Evolutionary conservation across 2,797 vertebrate species (phyloP).

Genomic region (Lacerta viridis): DNA sequence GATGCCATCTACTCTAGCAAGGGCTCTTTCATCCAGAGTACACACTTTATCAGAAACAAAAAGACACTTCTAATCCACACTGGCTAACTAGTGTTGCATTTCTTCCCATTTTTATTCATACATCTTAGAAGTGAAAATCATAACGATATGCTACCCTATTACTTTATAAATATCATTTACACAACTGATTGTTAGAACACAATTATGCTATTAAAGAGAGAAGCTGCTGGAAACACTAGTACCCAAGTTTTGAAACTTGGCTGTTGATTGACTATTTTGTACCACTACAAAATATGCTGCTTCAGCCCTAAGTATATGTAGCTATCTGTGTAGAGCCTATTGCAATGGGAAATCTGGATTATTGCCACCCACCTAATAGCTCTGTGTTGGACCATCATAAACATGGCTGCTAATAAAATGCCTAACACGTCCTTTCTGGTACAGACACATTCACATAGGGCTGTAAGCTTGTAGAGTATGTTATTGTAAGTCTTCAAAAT

Average conservation of each 20-base stretch:
- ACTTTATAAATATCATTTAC: neutral
- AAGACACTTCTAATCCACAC: neutral
- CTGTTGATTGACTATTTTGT: neutral
- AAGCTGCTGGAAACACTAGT: neutral
- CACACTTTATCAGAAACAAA: constrained; percentile 4
- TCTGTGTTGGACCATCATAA: neutral
- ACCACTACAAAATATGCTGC: neutral
- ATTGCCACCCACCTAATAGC: neutral
- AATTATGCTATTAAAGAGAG: neutral
- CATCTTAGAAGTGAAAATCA: neutral
- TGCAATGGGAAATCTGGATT: neutral
- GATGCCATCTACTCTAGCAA: neutral
- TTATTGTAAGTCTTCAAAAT: neutral
- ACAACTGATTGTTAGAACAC: neutral
- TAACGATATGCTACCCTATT: neutral
- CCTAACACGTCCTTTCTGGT: neutral
- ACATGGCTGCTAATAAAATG: neutral
- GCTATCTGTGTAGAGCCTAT: neutral
- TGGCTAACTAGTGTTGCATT: too few species aligned
- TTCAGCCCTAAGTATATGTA: neutral
- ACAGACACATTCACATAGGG: neutral
- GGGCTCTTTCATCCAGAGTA: neutral
- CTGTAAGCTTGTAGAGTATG: neutral
- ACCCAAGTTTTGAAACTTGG: too few species aligned
- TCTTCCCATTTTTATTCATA: neutral